Percentiles rank a stretch among this genome's conserved stretches.
These are phyloP conservation scores for Hirudinaria manillensis DNA, from an alignment of 2,888 invertebrate species.

Conservation along the genomic window DNA sequence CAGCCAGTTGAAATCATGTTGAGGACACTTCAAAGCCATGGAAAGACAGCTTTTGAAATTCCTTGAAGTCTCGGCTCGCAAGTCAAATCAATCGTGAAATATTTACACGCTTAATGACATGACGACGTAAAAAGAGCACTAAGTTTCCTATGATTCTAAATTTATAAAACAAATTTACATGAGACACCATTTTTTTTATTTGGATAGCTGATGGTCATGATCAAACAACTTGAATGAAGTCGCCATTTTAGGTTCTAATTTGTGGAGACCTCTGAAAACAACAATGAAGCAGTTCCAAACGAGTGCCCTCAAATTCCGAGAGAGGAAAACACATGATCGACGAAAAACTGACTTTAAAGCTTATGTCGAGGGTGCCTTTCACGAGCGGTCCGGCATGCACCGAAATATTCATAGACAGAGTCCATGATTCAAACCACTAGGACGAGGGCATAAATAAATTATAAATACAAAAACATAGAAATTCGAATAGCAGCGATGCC, in stretches of 20 bases:
- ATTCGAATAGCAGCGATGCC: too few species aligned
- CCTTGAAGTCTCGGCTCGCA: too few species aligned
- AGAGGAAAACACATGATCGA: background rate
- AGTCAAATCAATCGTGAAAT: too few species aligned
- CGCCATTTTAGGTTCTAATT: background rate
- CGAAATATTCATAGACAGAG: constrained; percentile 1
- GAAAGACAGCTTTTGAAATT: too few species aligned
- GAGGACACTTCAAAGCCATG: too few species aligned
- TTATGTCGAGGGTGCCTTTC: background rate
- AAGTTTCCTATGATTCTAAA: too few species aligned
- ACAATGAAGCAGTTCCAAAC: background rate
- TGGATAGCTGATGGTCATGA: constrained; percentile 12
- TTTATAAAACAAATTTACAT: constrained; percentile 10
- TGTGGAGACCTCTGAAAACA: background rate
- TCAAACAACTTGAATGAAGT: background rate
- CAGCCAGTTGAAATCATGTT: too few species aligned
- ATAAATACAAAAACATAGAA: too few species aligned
- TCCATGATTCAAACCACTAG: too few species aligned
- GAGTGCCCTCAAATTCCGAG: background rate
- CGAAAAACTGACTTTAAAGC: background rate
- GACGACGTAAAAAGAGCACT: too few species aligned
- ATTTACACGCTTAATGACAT: too few species aligned
- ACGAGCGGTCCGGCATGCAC: background rate
- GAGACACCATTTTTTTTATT: background rate
- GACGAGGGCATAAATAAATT: too few species aligned